These are phyloP conservation scores for Mastomys natalensis DNA, from an alignment of 2,113 vertebrate genomes.

Conservation along the genomic window DNA sequence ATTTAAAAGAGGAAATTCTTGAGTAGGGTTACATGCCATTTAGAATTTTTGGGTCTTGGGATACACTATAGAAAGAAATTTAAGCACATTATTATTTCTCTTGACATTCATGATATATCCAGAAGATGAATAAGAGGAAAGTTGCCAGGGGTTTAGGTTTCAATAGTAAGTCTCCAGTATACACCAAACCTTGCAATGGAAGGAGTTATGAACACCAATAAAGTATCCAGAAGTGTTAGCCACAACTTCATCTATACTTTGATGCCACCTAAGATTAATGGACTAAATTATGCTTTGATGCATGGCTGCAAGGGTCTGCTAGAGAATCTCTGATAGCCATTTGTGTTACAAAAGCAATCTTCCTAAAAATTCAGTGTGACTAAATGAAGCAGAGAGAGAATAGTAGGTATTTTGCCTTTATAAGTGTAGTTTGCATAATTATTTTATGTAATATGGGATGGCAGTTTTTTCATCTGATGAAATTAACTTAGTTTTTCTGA, in stretches of 20 bases:
- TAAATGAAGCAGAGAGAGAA: background rate
- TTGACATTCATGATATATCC: background rate
- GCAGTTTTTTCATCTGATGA: background rate
- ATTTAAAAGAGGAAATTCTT: too few relatives aligned
- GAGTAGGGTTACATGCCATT: constrained; percentile 7
- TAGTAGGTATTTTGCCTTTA: background rate
- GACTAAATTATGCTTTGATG: constrained; percentile 22
- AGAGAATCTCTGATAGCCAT: background rate
- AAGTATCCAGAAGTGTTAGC: background rate
- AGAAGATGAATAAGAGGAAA: constrained; percentile 42
- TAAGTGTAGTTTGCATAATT: background rate
- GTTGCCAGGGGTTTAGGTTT: background rate
- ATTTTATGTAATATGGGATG: background rate
- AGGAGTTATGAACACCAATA: constrained; percentile 25
- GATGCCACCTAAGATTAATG: constrained; percentile 14
- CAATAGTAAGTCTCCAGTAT: constrained; percentile 39
- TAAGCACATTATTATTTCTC: constrained; percentile 55
- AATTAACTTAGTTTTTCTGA: constrained; percentile 20
- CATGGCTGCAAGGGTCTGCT: background rate
- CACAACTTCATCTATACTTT: background rate
- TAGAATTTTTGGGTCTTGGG: background rate
- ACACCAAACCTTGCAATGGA: background rate
- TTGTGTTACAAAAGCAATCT: background rate
- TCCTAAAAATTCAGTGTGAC: background rate
- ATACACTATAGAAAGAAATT: constrained; percentile 34